Evolutionary conservation across 2,113 vertebrate genomes (phyloP).

Genomic region (Pheucticus melanocephalus): DNA sequence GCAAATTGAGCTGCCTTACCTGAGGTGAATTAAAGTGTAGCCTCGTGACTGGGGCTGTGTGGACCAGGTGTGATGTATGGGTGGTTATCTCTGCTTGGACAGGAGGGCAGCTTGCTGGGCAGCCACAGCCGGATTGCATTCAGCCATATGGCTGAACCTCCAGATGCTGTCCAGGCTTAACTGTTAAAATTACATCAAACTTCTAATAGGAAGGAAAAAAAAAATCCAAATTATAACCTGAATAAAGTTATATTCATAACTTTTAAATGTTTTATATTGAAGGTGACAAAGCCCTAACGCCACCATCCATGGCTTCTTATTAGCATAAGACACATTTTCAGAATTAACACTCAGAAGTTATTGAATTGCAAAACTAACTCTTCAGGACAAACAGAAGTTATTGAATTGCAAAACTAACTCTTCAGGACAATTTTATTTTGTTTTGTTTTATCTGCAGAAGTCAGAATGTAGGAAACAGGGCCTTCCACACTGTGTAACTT

Average conservation of each 20-base stretch:
- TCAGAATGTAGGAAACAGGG: not conserved
- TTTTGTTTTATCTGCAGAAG: not conserved
- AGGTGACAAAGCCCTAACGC: not conserved
- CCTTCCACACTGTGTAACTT: not conserved
- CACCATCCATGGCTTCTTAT: not conserved
- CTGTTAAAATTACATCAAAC: not conserved
- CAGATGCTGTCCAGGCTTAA: not conserved
- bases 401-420: not conserved
- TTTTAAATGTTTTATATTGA: not conserved
- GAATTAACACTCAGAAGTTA: not conserved
- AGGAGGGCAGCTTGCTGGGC: not conserved
- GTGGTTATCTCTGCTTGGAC: not conserved
- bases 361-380: not conserved
- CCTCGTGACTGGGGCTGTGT: not conserved
- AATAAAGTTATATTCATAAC: not conserved
- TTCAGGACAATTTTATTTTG: not conserved
- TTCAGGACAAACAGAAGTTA: not conserved
- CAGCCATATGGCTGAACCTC: not conserved
- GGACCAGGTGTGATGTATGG: not conserved
- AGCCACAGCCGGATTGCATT: accelerated
- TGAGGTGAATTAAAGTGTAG: not conserved
- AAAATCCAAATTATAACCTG: not conserved
- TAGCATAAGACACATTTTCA: not conserved
- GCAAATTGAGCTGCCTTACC: not conserved
- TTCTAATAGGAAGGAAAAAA: not conserved